phyloP scores from a whole-genome alignment of 2,113 vertebrate genomes.

The Pholis gunnellus region DNA sequence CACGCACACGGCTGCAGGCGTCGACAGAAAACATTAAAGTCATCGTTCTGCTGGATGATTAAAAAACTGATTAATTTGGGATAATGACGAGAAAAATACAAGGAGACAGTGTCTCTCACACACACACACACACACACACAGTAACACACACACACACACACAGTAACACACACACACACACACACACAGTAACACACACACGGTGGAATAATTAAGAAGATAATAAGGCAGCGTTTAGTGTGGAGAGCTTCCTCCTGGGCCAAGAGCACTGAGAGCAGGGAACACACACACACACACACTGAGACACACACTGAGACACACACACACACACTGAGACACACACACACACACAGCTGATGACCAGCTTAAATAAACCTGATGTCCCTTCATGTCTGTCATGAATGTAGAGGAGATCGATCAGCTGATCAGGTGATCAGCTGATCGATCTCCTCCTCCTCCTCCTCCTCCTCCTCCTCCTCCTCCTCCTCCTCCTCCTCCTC shows the following conservation, averaged over 20 bases:
- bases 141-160: neutral
- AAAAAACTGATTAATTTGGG: constrained; percentile 83
- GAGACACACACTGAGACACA: neutral
- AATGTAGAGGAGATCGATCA: neutral
- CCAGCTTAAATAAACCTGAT: no score
- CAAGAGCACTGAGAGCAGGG: neutral
- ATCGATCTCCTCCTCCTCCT: no score
- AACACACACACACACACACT: constrained; percentile 9
- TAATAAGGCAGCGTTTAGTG: constrained; percentile 82
- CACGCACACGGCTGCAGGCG: constrained; percentile 77
- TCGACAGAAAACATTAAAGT: constrained; percentile 82
- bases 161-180: constrained; percentile 24
- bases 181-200: constrained; percentile 47
- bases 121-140: constrained; percentile 33
- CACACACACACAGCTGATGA: neutral
- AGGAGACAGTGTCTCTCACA: constrained; percentile 37
- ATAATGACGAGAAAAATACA: constrained; percentile 76
- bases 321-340: neutral
- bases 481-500: no score
- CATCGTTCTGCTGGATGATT: constrained; percentile 82
- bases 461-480: no score
- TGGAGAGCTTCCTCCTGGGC: constrained; percentile 70
- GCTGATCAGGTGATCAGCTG: no score
- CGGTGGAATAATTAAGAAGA: constrained; percentile 80
- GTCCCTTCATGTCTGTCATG: neutral